Evolutionary conservation across 2,113 vertebrate genomes (phyloP).

Genomic region (Carassius carassius): DNA sequence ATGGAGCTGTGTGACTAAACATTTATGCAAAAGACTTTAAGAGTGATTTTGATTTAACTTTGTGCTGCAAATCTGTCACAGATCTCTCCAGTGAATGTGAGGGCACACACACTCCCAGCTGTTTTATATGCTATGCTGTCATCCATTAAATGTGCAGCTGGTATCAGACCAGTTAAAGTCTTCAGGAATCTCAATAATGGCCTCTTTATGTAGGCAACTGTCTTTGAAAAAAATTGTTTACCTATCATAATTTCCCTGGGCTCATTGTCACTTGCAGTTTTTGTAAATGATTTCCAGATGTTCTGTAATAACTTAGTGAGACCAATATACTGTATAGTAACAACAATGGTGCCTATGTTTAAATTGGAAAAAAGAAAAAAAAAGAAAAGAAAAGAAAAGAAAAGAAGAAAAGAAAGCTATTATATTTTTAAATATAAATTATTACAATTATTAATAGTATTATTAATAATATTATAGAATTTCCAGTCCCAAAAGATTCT

Average conservation of each 20-base stretch:
- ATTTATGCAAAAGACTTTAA: neutral
- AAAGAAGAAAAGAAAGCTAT: too few relatives aligned
- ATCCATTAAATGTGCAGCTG: conserved; percentile 26
- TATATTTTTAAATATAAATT: too few relatives aligned
- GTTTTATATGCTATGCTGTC: conserved; percentile 17
- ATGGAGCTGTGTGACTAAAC: neutral
- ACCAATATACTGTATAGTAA: neutral
- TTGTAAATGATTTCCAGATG: neutral
- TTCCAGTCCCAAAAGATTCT: too few relatives aligned
- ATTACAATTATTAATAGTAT: too few relatives aligned
- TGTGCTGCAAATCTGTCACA: neutral
- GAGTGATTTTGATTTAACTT: neutral
- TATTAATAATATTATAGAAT: too few relatives aligned
- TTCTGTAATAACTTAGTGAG: neutral
- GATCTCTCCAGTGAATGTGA: neutral
- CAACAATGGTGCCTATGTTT: neutral
- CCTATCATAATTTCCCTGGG: conserved; percentile 7
- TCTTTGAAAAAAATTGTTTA: conserved; percentile 27
- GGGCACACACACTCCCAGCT: conserved; percentile 1
- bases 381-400: too few relatives aligned
- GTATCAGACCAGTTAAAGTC: neutral
- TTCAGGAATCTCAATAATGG: conserved; percentile 27
- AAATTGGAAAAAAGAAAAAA: too few relatives aligned
- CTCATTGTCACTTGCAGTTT: neutral
- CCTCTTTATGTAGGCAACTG: conserved; percentile 16